phyloP scores from a whole-genome alignment of 2,797 vertebrate species.

The Gephyroberyx darwinii region DNA sequence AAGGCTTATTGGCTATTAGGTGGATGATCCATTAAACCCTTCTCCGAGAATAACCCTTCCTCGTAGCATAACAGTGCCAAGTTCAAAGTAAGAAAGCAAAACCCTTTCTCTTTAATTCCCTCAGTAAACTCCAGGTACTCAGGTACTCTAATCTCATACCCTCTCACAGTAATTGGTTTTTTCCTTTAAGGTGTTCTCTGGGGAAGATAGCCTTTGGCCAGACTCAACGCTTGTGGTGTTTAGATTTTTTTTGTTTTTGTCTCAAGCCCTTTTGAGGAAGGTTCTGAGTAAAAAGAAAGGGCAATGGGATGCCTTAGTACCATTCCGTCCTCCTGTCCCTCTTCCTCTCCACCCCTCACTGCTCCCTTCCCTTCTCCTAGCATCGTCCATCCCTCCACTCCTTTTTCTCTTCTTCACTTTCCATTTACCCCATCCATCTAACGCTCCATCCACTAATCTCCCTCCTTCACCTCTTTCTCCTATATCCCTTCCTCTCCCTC shows the following conservation, averaged over 20 bases:
- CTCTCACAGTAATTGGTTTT: conserved; percentile 78
- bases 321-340: conserved; percentile 48
- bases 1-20: conserved; percentile 73
- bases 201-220: conserved; percentile 60
- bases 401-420: conserved; percentile 30
- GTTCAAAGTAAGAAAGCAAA: conserved; percentile 66
- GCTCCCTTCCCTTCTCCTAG: conserved; percentile 5
- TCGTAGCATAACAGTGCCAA: conserved; percentile 43
- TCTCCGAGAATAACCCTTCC: conserved; percentile 50
- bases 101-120: conserved; percentile 68
- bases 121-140: conserved; percentile 67
- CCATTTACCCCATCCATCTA: background rate
- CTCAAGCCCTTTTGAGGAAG: conserved; percentile 43
- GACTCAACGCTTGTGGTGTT: conserved; percentile 46
- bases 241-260: conserved; percentile 53
- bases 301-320: conserved; percentile 32
- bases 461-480: background rate
- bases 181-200: conserved; percentile 70
- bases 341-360: conserved; percentile 8
- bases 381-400: background rate
- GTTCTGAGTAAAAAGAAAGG: conserved; percentile 37
- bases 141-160: conserved; percentile 72
- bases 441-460: conserved; percentile 26
- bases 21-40: conserved; percentile 71
- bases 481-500: background rate